These are phyloP conservation scores for Saccopteryx leptura DNA, from an alignment of 2,113 vertebrate species.

Conservation along the genomic window DNA sequence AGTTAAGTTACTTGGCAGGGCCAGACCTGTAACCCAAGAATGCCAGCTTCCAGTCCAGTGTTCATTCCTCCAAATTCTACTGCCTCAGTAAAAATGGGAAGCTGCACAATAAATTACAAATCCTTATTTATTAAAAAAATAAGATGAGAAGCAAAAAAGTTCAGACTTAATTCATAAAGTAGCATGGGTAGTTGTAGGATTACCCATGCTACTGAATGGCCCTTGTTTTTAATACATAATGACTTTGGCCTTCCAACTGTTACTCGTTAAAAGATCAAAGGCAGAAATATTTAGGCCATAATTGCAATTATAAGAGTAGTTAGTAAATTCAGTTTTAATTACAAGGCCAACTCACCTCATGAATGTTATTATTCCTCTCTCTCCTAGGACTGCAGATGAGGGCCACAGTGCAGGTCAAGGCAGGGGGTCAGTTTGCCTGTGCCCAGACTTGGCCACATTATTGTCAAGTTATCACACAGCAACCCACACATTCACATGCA, in stretches of 20 bases:
- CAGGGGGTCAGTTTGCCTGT: conserved; percentile 11
- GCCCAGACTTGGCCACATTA: conserved; percentile 44
- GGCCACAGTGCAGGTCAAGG: background rate
- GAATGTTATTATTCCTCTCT: conserved; percentile 75
- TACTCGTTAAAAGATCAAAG: conserved; percentile 69
- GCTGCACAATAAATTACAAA: background rate
- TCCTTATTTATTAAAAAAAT: conserved; percentile 55
- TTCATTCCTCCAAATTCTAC: background rate
- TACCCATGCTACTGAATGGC: background rate
- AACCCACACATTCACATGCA: background rate
- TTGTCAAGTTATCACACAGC: background rate
- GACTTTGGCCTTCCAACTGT: conserved; percentile 67
- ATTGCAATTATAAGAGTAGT: conserved; percentile 72
- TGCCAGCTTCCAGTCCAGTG: background rate
- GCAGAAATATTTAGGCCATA: conserved; percentile 62
- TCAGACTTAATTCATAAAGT: conserved; percentile 39
- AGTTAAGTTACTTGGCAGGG: background rate
- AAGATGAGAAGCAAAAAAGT: background rate
- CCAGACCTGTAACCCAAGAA: background rate
- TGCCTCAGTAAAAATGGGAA: background rate
- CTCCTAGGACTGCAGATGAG: background rate
- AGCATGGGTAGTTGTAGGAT: background rate
- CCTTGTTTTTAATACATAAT: conserved; percentile 6
- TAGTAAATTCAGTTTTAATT: conserved; percentile 70
- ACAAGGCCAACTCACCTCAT: conserved; percentile 66